Evolutionary conservation across 2,888 invertebrate species (phyloP).

Genomic region (Melinaea marsaeus): DNA sequence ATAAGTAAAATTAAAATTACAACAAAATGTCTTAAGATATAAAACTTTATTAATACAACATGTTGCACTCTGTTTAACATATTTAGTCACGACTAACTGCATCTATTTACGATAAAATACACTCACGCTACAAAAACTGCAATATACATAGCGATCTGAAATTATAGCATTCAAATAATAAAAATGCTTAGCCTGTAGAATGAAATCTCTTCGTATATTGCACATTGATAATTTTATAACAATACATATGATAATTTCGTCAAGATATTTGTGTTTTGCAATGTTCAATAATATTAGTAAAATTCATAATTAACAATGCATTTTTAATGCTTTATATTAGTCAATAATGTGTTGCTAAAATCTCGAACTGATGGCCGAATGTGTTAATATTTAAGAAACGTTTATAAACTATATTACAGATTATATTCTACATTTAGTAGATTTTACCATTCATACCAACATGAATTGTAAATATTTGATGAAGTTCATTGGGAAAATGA

Average conservation of each 20-base stretch:
- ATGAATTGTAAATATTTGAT: neutral
- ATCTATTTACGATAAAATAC: conserved; percentile 59
- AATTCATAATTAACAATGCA: too few species aligned
- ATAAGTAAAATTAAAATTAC: too few species aligned
- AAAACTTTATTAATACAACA: neutral
- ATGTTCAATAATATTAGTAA: neutral
- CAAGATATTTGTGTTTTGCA: neutral
- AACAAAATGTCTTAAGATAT: neutral
- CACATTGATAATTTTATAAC: neutral
- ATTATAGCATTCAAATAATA: neutral
- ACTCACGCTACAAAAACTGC: conserved; percentile 53
- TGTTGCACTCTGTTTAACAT: too few species aligned
- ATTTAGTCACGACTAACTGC: neutral
- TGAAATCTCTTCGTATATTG: neutral
- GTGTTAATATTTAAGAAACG: too few species aligned
- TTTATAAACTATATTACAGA: too few species aligned
- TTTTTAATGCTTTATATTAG: too few species aligned
- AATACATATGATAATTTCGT: neutral
- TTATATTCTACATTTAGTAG: too few species aligned
- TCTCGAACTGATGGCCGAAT: too few species aligned
- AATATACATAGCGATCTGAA: conserved; percentile 54
- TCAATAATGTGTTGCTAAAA: too few species aligned
- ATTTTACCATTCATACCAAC: neutral
- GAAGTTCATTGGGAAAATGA: neutral
- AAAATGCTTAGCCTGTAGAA: neutral